Evolutionary conservation across 2,888 invertebrate species (phyloP).

Genomic region (Sympetrum striolatum): DNA sequence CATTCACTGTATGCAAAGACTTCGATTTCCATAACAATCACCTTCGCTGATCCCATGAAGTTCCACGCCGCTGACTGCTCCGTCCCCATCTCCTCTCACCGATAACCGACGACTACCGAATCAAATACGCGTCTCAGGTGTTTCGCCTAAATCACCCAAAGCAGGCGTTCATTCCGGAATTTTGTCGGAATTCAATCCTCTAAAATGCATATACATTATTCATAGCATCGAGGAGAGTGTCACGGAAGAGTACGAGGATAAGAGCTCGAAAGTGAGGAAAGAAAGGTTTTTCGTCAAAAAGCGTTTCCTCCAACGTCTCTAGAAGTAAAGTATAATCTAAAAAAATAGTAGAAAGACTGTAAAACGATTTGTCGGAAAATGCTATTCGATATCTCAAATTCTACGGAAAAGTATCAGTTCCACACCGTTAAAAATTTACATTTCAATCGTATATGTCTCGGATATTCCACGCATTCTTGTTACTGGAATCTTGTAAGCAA

Average conservation of each 20-base stretch:
- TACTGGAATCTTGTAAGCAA: no score
- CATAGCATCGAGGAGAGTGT: not conserved
- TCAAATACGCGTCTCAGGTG: not conserved
- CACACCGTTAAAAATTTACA: no score
- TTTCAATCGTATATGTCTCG: no score
- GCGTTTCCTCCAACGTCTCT: no score
- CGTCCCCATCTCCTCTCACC: not conserved
- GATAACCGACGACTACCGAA: not conserved
- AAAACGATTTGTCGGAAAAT: no score
- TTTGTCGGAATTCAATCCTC: not conserved
- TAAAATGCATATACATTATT: not conserved
- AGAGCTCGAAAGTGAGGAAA: not conserved
- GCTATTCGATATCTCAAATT: no score
- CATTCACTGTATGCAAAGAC: constrained; percentile 27
- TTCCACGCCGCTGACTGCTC: not conserved
- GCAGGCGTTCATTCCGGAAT: not conserved
- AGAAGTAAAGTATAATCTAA: no score
- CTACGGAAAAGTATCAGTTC: no score
- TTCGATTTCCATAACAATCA: constrained; percentile 31
- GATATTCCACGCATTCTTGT: no score
- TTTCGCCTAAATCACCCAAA: not conserved
- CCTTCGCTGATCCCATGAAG: not conserved
- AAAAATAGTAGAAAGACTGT: no score
- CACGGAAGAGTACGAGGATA: not conserved
- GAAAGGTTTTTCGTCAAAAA: no score